Evolutionary conservation across 2,113 vertebrate species (phyloP).

Genomic region (Gavialis gangeticus): DNA sequence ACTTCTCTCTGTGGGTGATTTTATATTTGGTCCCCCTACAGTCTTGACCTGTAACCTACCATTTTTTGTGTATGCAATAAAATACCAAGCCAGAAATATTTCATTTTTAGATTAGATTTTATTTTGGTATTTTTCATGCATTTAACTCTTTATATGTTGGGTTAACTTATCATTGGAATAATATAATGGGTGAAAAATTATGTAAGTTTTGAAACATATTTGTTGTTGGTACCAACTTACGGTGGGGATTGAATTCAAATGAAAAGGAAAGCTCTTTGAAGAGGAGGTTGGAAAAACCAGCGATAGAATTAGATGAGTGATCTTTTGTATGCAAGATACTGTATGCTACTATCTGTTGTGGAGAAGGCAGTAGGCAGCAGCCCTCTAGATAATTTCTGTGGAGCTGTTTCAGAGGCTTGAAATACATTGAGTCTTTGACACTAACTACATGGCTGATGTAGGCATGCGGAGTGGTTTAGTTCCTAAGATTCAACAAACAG

Average conservation of each 20-base stretch:
- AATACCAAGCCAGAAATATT: too few species aligned
- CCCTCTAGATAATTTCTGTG: not conserved
- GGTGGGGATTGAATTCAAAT: too few species aligned
- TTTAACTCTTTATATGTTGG: too few species aligned
- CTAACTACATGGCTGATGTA: rapidly evolving
- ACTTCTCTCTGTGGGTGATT: too few species aligned
- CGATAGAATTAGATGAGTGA: not conserved
- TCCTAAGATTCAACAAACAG: not conserved
- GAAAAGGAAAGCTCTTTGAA: not conserved
- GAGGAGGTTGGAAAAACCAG: not conserved
- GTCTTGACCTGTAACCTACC: too few species aligned
- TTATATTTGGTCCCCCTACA: too few species aligned
- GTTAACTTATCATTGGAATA: too few species aligned
- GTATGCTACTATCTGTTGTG: not conserved
- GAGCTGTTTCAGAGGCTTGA: not conserved
- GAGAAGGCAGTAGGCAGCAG: not conserved
- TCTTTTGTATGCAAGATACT: not conserved
- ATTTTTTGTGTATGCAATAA: too few species aligned
- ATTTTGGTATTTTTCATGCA: too few species aligned
- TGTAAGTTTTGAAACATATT: too few species aligned
- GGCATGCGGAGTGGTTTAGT: not conserved
- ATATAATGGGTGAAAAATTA: not conserved
- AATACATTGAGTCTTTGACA: too few species aligned
- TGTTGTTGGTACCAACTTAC: not conserved
- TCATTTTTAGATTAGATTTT: too few species aligned